Conservation (phyloP, 2,113 vertebrate species). For the Epinephelus fuscoguttatus region DNA sequence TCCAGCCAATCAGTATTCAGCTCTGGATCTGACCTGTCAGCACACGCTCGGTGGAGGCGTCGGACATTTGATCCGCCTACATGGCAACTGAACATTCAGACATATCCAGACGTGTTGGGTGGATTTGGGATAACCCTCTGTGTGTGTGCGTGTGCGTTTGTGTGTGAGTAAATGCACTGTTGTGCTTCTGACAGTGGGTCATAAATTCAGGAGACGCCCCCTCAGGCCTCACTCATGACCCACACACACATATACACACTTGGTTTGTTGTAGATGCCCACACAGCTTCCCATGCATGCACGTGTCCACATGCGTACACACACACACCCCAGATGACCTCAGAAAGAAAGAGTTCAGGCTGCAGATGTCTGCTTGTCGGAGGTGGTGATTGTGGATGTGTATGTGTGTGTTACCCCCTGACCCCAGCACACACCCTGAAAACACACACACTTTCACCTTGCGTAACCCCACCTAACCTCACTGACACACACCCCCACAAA, state of each 20-base stretch:
- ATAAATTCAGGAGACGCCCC: slow-evolving; percentile 58
- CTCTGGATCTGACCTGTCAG: slow-evolving; percentile 42
- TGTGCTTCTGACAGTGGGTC: slow-evolving; percentile 47
- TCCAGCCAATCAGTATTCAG: slow-evolving; percentile 23
- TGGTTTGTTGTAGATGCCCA: too few species aligned
- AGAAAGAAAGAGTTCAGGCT: slow-evolving; percentile 30
- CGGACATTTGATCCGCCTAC: slow-evolving; percentile 7
- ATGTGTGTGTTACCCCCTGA: slow-evolving; percentile 2
- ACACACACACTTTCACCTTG: slow-evolving; percentile 45
- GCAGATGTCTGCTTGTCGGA: slow-evolving; percentile 52
- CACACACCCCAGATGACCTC: slow-evolving; percentile 21
- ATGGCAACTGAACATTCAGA: slow-evolving; percentile 20
- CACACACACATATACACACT: slow-evolving; percentile 35
- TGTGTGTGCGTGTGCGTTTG: slow-evolving; percentile 19
- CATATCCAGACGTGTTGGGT: slow-evolving; percentile 9
- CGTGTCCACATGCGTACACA: background rate
- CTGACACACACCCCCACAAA: background rate
- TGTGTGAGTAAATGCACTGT: slow-evolving; percentile 19
- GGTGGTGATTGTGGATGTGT: background rate
- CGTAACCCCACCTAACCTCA: slow-evolving; percentile 8
- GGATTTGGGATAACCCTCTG: slow-evolving; percentile 10
- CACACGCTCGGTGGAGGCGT: slow-evolving; percentile 12
- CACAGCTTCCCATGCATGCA: too few species aligned
- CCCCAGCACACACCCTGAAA: slow-evolving; percentile 24
- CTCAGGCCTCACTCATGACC: background rate